Conservation (phyloP, 23 tunicate species). For the Botrylloides violaceus region DNA sequence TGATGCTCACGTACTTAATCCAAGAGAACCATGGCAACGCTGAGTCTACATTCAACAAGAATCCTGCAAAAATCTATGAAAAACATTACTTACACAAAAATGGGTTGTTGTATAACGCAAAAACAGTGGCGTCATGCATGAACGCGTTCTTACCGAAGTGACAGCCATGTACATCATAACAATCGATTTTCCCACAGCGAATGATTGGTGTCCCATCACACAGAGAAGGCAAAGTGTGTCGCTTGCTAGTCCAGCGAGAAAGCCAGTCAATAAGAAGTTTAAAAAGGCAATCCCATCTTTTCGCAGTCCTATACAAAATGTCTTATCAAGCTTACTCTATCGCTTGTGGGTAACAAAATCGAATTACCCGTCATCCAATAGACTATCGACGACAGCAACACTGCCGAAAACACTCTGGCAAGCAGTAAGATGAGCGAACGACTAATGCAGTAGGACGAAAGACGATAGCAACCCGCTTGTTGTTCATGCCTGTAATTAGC, state of each 20-base stretch:
- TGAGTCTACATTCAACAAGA: slow-evolving; percentile 28
- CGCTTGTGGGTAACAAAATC: neutral
- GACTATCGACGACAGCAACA: slow-evolving; percentile 16
- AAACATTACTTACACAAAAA: too few relatives aligned
- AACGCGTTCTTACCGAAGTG: slow-evolving; percentile 31
- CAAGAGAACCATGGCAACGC: slow-evolving; percentile 39
- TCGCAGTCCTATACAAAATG: slow-evolving; percentile 27
- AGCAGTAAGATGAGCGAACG: slow-evolving; percentile 15
- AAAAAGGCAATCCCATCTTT: slow-evolving; percentile 2
- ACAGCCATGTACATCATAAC: slow-evolving; percentile 44
- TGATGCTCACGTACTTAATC: slow-evolving; percentile 42
- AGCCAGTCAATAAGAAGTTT: slow-evolving; percentile 20
- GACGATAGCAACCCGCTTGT: slow-evolving; percentile 23
- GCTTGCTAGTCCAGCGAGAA: slow-evolving; percentile 32
- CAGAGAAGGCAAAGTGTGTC: slow-evolving; percentile 28
- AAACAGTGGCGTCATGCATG: neutral
- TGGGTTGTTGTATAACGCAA: neutral
- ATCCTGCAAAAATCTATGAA: slow-evolving; percentile 36
- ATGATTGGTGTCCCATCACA: slow-evolving; percentile 24
- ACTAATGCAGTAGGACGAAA: slow-evolving; percentile 19
- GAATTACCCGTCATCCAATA: slow-evolving; percentile 41
- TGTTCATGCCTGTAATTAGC: slow-evolving; percentile 34
- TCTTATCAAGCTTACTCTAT: neutral
- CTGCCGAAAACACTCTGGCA: slow-evolving; percentile 22
- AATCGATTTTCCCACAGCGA: slow-evolving; percentile 17